Conservation (phyloP, 1,140 invertebrate species). For the Lordiphosa clarofinis region DNA sequence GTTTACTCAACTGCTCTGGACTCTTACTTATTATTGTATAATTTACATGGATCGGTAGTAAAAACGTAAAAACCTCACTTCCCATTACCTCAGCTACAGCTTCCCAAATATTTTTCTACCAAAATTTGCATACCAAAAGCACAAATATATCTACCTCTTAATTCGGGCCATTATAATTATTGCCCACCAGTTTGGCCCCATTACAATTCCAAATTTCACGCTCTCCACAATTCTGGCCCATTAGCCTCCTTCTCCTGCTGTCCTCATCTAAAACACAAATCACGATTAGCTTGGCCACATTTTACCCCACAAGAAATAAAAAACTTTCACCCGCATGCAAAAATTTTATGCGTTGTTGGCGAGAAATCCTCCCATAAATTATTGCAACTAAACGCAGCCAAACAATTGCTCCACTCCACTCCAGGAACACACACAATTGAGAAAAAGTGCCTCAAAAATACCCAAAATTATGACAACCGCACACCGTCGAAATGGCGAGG, state of each 20-base stretch:
- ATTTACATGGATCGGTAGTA: too few species aligned
- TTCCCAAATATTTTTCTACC: too few species aligned
- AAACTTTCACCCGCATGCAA: slow-evolving; percentile 30
- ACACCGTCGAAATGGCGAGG: too few species aligned
- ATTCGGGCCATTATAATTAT: too few species aligned
- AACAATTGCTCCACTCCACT: slow-evolving; percentile 36
- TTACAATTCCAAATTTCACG: not conserved
- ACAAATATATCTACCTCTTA: too few species aligned
- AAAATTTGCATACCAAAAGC: too few species aligned
- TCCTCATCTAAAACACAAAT: slow-evolving; percentile 62
- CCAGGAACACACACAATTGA: slow-evolving; percentile 6
- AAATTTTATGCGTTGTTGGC: slow-evolving; percentile 32
- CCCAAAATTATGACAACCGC: slow-evolving; percentile 59
- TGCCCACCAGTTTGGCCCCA: not conserved
- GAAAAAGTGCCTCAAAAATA: slow-evolving; percentile 40
- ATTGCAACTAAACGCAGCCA: slow-evolving; percentile 46
- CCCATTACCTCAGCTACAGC: too few species aligned
- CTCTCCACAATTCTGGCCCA: not conserved
- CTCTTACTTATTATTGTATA: too few species aligned
- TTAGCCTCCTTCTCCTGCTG: slow-evolving; percentile 2
- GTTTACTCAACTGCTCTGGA: too few species aligned
- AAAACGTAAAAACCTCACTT: too few species aligned
- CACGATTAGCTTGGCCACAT: slow-evolving; percentile 53
- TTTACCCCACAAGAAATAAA: slow-evolving; percentile 7
- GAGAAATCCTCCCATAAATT: slow-evolving; percentile 49